phyloP scores from a whole-genome alignment of 1,140 invertebrate genomes.

The Heliconius congener region DNA sequence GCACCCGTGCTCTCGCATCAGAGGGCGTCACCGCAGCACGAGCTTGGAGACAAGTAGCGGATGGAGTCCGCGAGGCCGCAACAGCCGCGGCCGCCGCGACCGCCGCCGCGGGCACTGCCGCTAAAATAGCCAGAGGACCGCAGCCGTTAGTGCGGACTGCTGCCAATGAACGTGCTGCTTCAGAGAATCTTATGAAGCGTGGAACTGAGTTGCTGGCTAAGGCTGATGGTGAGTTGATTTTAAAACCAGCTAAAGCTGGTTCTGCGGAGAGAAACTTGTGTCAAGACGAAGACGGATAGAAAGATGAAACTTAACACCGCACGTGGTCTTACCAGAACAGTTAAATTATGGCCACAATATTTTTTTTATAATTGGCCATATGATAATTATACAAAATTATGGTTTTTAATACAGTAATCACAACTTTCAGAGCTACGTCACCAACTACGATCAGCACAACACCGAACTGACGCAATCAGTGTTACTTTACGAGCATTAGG shows the following conservation, averaged over 20 bases:
- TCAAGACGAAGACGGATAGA: too few relatives aligned
- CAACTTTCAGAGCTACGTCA: conserved; percentile 58
- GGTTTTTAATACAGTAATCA: background rate
- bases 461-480: conserved; percentile 6
- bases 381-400: too few relatives aligned
- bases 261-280: too few relatives aligned
- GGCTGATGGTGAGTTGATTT: conserved; percentile 60
- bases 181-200: conserved; percentile 45
- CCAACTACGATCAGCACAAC: conserved; percentile 58
- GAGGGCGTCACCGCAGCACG: conserved; percentile 89
- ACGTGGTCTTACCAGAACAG: too few relatives aligned
- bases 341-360: too few relatives aligned
- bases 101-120: conserved; percentile 81
- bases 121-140: conserved; percentile 50
- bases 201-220: conserved; percentile 74
- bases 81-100: conserved; percentile 85
- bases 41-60: conserved; percentile 91
- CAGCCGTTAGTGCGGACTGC: conserved; percentile 51
- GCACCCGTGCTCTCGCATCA: conserved; percentile 85
- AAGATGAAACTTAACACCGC: too few relatives aligned
- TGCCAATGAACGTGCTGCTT: conserved; percentile 44
- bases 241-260: too few relatives aligned
- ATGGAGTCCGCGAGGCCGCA: conserved; percentile 84
- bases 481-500: background rate
- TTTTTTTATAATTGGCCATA: too few relatives aligned